Conservation (phyloP, 2,797 vertebrate genomes). For the Sebastes ruberrimus region DNA sequence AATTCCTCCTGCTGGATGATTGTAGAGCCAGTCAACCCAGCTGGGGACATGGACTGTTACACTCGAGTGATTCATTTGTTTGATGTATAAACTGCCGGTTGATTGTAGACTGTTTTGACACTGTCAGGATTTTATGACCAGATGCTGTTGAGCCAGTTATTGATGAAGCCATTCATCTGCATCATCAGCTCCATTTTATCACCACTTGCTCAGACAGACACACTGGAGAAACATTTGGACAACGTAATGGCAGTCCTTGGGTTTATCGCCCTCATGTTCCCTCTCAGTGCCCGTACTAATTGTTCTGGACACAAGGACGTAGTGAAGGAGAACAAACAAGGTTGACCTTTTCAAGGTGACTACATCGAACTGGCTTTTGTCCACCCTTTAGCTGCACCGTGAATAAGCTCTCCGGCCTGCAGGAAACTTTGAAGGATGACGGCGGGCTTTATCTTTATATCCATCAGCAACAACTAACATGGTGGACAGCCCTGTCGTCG, state of each 20-base stretch:
- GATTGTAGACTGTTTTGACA: conserved; percentile 9
- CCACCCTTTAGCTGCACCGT: background rate
- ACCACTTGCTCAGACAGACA: background rate
- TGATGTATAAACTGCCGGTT: conserved; percentile 9
- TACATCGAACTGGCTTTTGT: background rate
- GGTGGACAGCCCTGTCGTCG: background rate
- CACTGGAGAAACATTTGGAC: conserved; percentile 15
- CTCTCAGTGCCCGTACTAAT: conserved; percentile 18
- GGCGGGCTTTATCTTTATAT: conserved; percentile 15
- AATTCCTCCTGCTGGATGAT: too few species aligned
- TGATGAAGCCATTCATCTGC: conserved; percentile 46
- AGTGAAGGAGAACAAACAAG: conserved; percentile 47
- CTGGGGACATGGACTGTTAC: background rate
- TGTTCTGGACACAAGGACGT: conserved; percentile 21
- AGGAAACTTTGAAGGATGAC: conserved; percentile 32
- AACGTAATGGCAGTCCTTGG: conserved; percentile 34
- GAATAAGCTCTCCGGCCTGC: background rate
- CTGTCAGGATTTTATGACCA: conserved; percentile 16
- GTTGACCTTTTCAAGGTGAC: conserved; percentile 60
- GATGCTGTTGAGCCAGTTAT: conserved; percentile 26
- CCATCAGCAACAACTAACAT: conserved; percentile 40
- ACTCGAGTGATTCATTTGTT: conserved; percentile 8
- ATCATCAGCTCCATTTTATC: conserved; percentile 36
- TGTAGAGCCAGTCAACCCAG: background rate
- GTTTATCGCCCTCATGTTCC: background rate